These are phyloP conservation scores for Prochilodus magdalenae DNA, from an alignment of 2,113 vertebrate species.

Conservation along the genomic window DNA sequence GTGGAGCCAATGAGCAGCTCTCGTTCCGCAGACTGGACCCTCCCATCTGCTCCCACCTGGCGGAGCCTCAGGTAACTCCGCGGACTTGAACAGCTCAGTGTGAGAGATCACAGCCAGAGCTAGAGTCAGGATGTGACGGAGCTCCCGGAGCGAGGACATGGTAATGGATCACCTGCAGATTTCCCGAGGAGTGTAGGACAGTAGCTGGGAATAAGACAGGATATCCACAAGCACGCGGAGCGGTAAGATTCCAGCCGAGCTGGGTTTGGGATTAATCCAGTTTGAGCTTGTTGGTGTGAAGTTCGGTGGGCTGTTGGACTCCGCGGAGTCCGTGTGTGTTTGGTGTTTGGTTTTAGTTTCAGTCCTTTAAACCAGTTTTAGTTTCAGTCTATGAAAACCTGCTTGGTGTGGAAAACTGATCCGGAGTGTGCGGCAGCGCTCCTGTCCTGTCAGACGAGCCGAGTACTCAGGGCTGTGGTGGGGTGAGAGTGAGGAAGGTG, in stretches of 20 bases:
- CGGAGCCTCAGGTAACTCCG: background rate
- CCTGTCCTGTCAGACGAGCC: background rate
- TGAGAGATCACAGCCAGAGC: background rate
- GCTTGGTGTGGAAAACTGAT: background rate
- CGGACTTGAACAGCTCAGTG: background rate
- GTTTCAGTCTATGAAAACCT: background rate
- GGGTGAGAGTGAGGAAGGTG: too few species aligned
- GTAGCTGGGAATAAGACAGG: slow-evolving; percentile 55
- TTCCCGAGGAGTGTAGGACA: slow-evolving; percentile 60
- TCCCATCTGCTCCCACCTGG: background rate
- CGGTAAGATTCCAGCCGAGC: slow-evolving; percentile 34
- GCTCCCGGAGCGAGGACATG: slow-evolving; percentile 35
- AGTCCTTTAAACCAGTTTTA: background rate
- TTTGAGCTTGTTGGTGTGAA: background rate
- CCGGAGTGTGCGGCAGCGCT: too few species aligned
- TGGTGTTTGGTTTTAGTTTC: too few species aligned
- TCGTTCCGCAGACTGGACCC: background rate
- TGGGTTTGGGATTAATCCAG: background rate
- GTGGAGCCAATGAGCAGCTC: background rate
- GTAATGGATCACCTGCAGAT: slow-evolving; percentile 77
- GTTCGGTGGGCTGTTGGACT: background rate
- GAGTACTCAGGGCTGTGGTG: too few species aligned
- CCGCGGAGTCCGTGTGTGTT: too few species aligned
- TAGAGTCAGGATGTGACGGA: background rate
- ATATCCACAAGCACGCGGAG: slow-evolving; percentile 56